These are phyloP conservation scores for Tolypeutes matacus DNA, from an alignment of 2,797 vertebrate species.

Conservation along the genomic window DNA sequence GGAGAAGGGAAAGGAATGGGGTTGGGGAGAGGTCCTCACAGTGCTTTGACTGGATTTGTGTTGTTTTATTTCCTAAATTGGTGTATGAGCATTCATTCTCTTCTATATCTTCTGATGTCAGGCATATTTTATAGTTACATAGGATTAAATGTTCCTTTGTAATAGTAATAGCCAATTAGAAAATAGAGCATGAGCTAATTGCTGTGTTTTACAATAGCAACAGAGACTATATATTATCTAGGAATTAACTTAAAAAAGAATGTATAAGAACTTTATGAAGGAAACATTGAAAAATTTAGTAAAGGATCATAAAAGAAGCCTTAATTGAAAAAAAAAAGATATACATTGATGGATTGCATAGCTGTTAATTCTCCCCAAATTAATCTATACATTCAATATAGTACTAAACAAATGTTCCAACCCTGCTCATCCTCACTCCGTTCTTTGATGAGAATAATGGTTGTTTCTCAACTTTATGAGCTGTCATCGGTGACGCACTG, in stretches of 20 bases:
- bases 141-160: not conserved
- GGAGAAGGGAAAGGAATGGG: not conserved
- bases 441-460: not conserved
- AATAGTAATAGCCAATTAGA: not conserved
- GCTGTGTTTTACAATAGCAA: not conserved
- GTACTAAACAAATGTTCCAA: not conserved
- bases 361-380: not conserved
- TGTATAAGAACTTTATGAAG: not conserved
- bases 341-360: not conserved
- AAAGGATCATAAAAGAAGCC: not conserved
- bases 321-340: not conserved
- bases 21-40: not conserved
- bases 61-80: not conserved
- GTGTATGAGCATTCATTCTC: not conserved
- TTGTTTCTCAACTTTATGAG: not conserved
- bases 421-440: not conserved
- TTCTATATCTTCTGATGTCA: not conserved
- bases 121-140: conserved; percentile 25
- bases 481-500: not conserved
- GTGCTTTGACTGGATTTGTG: not conserved
- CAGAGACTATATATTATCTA: conserved; percentile 15
- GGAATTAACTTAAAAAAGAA: not conserved
- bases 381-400: not conserved
- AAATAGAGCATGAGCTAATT: not conserved
- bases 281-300: not conserved